These are phyloP conservation scores for Chondrilla cf. caribensis DNA, from an alignment of 37 sponge, comb jelly and placozoan species.

Conservation along the genomic window DNA sequence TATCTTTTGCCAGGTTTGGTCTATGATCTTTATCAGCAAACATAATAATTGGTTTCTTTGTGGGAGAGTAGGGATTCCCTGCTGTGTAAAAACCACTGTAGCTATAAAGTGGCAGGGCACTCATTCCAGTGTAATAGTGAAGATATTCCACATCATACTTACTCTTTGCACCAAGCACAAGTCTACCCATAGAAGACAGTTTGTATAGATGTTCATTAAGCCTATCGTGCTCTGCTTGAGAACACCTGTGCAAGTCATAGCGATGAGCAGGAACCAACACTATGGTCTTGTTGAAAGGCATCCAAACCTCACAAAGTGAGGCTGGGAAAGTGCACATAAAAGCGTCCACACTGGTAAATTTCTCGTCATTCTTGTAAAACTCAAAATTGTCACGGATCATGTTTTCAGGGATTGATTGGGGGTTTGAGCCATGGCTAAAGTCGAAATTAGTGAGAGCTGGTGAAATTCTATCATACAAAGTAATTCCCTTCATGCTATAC, in stretches of 20 bases:
- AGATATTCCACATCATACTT: slow-evolving; percentile 42
- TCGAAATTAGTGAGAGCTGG: not conserved
- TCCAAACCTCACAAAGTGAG: slow-evolving; percentile 41
- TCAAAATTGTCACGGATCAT: slow-evolving; percentile 26
- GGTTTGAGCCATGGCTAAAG: not conserved
- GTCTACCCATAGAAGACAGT: slow-evolving; percentile 24
- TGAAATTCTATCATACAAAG: slow-evolving; percentile 15
- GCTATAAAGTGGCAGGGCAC: slow-evolving; percentile 26
- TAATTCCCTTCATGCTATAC: slow-evolving; percentile 13
- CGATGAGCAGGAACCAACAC: slow-evolving; percentile 39
- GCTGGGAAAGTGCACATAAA: slow-evolving; percentile 42
- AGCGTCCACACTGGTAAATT: slow-evolving; percentile 26
- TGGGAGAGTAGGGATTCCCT: slow-evolving; percentile 5
- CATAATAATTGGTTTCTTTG: not conserved
- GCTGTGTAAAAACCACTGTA: slow-evolving; percentile 23
- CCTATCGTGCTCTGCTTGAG: slow-evolving; percentile 21
- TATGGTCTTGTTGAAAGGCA: slow-evolving; percentile 53
- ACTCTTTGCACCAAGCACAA: slow-evolving; percentile 33
- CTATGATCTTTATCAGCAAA: no score
- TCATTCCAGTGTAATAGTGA: slow-evolving; percentile 36
- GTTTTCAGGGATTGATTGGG: slow-evolving; percentile 24
- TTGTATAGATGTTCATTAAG: slow-evolving; percentile 33
- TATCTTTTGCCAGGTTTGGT: not conserved
- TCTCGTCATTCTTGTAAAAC: slow-evolving; percentile 26
- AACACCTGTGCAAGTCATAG: slow-evolving; percentile 42